Conservation (phyloP, 2,888 invertebrate genomes). For the Hypselothyrea guttata region DNA sequence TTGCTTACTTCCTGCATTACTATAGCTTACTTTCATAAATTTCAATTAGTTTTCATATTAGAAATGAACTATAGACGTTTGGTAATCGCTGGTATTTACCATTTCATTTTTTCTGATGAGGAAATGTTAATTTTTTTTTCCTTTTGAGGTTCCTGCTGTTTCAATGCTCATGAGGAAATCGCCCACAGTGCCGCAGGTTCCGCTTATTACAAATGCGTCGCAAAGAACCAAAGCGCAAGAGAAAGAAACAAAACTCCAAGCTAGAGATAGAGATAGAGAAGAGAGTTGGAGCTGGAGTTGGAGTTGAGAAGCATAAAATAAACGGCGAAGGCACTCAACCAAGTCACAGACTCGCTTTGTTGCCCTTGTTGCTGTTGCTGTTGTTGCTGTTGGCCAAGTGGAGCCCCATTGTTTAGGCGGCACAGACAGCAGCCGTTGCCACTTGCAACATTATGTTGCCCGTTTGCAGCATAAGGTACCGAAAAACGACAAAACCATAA, state of each 20-base stretch:
- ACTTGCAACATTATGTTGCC: constrained; percentile 63
- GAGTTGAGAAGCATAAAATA: constrained; percentile 67
- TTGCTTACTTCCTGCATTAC: too few species aligned
- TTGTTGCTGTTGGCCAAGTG: constrained; percentile 31
- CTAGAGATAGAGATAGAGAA: constrained; percentile 11
- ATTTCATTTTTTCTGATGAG: too few species aligned
- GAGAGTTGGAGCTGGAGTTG: constrained; percentile 15
- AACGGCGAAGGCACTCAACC: constrained; percentile 73
- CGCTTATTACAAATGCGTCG: constrained; percentile 73
- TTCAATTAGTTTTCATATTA: too few species aligned
- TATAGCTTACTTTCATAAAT: too few species aligned
- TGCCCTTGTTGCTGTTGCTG: constrained; percentile 38
- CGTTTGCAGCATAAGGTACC: constrained; percentile 71
- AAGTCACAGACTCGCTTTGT: constrained; percentile 50
- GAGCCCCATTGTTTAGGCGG: constrained; percentile 53
- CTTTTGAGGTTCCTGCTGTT: neutral
- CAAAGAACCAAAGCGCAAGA: constrained; percentile 45
- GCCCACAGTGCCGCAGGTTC: constrained; percentile 59
- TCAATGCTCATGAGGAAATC: constrained; percentile 50
- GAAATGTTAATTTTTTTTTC: neutral
- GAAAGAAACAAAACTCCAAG: constrained; percentile 31
- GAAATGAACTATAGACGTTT: too few species aligned
- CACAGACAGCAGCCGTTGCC: constrained; percentile 50
- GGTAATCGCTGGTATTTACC: too few species aligned
- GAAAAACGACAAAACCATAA: constrained; percentile 63